These are phyloP conservation scores for Catocala nupta DNA, from an alignment of 2,888 invertebrate genomes.

Conservation along the genomic window DNA sequence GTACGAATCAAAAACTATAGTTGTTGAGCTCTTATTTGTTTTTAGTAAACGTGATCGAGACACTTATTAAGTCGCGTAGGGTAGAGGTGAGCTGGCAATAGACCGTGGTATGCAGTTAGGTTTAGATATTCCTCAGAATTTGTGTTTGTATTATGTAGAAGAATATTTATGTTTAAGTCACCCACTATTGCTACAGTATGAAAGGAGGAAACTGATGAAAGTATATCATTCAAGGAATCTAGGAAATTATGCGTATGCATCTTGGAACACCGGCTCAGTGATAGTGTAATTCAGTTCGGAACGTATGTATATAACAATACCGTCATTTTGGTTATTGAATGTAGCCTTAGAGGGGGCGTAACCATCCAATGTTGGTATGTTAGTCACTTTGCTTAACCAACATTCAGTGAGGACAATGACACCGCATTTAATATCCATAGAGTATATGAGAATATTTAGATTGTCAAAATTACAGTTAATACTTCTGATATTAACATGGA, in stretches of 20 bases:
- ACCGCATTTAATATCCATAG: neutral
- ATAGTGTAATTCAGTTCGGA: neutral
- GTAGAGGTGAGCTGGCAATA: no score
- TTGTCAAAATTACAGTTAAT: no score
- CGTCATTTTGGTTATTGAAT: no score
- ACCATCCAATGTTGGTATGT: neutral
- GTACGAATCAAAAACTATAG: constrained; percentile 19
- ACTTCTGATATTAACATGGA: no score
- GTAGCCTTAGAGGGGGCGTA: neutral
- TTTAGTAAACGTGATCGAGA: constrained; percentile 26
- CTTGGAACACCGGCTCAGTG: neutral
- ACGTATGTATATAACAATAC: neutral
- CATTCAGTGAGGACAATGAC: no score
- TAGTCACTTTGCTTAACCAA: constrained; percentile 1
- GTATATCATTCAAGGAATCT: neutral
- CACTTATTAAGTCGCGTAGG: constrained; percentile 33
- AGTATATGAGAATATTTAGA: no score
- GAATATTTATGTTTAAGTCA: no score
- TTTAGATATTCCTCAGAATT: no score
- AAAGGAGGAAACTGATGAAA: neutral
- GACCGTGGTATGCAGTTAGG: no score
- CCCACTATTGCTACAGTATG: no score
- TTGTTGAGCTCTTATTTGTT: neutral
- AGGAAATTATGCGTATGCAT: neutral
- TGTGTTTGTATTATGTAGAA: no score